Percentiles rank a stretch among this genome's conserved stretches.
Evolutionary conservation across 2,113 vertebrate species (phyloP).

Genomic region (Lepisosteus osseus): DNA sequence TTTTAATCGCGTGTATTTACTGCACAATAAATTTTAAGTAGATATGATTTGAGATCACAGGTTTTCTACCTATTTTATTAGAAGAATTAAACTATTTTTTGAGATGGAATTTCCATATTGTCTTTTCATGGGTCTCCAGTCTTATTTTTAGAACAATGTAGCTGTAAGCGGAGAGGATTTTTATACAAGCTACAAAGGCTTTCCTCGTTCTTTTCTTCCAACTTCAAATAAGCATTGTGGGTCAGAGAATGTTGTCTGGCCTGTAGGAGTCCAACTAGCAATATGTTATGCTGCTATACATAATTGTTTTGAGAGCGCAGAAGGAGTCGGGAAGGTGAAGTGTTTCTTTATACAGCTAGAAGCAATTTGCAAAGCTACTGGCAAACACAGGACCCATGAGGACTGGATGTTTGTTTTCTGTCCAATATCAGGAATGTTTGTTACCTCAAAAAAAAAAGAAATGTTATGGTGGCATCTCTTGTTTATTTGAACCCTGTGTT

Average conservation of each 20-base stretch:
- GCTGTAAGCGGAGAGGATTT: neutral
- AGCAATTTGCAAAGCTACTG: conserved; percentile 50
- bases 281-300: conserved; percentile 44
- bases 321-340: conserved; percentile 10
- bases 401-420: conserved; percentile 55
- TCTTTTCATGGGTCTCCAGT: conserved; percentile 10
- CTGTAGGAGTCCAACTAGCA: conserved; percentile 22
- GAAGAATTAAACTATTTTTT: conserved; percentile 8
- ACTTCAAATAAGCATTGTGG: neutral
- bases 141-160: neutral
- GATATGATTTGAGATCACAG: conserved; percentile 38
- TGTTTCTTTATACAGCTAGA: conserved; percentile 19
- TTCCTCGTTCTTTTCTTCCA: neutral
- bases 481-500: conserved; percentile 51
- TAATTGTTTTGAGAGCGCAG: conserved; percentile 32
- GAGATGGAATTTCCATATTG: neutral
- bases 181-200: neutral
- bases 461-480: conserved; percentile 53
- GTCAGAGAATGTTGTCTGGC: neutral
- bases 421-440: conserved; percentile 71
- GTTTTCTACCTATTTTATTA: conserved; percentile 13
- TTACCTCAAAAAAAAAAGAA: conserved; percentile 70
- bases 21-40: conserved; percentile 67
- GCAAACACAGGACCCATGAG: conserved; percentile 66
- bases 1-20: conserved; percentile 54